Base-by-base conservation (phyloP, 2,113 vertebrate species). In the Cryptomyrus ogoouensis region DNA sequence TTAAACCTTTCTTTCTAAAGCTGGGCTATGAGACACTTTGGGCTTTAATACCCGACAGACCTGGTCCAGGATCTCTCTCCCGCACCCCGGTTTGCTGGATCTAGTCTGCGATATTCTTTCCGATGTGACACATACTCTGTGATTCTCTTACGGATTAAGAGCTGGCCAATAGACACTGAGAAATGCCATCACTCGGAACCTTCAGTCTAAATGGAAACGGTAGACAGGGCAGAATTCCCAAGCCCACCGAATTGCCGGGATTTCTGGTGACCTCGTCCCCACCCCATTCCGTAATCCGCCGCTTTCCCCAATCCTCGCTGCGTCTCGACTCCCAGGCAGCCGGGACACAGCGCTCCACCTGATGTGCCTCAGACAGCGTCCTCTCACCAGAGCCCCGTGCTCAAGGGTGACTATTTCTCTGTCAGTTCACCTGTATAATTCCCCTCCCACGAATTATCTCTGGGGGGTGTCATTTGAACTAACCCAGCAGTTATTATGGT, bases 171-270 rank as follows among this genome's bases (percentile, higher is more conserved):
- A 80, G 15, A 17, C 19, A 42, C 0, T 19, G 42, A 52, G 90
- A 90, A 92, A 93, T 91, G 93, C 85, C 88, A 91, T 89, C 86
- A 91, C 83, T 89, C 0, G 89, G 90, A 77, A 90, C 90, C 88
- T 89, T 70, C 89, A 90, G 90, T 90, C 3, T 46, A 35, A n/a
- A 52, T 19, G 44, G 42, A 74, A 35, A 24, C 89, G 3, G 46
- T 17, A 87, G 24, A 17, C 5, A 74, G 80, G 87, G 42, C 21
- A 31, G 17, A 3, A 39, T 39, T n/a, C 13, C 27, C 46, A 35
- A 74, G 66, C 35, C 85, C 89, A 88, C 46, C 90, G 74, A 90
- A 35, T 5, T 44, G 21, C 8, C 80, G 42, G 39, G 21, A 47
- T 21, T 83, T 3, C 80, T 47, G 39, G 58, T 58, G 15, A 42